phyloP scores from a whole-genome alignment of 2,797 vertebrate genomes.

The Peromyscus melanophrys region DNA sequence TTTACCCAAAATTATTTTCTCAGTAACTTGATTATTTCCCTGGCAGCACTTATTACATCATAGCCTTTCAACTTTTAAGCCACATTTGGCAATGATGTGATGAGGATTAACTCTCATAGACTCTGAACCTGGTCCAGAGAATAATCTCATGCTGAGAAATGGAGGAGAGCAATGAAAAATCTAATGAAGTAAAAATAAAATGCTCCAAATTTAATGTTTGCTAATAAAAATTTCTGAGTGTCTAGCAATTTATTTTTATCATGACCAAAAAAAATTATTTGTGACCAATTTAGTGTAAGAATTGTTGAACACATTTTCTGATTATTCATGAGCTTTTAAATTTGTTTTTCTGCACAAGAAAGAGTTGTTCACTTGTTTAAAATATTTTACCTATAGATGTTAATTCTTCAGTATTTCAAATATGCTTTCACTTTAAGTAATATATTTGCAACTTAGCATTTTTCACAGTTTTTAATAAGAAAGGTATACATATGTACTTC shows the following conservation, averaged over 20 bases:
- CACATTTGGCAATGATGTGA: conserved; percentile 45
- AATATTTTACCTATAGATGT: conserved; percentile 47
- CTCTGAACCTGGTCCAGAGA: conserved; percentile 45
- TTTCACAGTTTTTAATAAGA: conserved; percentile 9
- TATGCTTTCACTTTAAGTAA: conserved; percentile 64
- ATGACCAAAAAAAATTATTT: conserved; percentile 26
- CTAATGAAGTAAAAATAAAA: conserved; percentile 60
- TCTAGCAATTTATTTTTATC: conserved; percentile 50
- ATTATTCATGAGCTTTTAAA: conserved; percentile 56
- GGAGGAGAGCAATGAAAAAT: conserved; percentile 12
- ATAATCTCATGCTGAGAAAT: conserved; percentile 50
- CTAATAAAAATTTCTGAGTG: conserved; percentile 36
- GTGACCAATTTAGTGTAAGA: conserved; percentile 47
- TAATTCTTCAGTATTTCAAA: conserved; percentile 60
- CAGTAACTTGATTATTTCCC: conserved; percentile 61
- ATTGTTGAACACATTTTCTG: conserved; percentile 43
- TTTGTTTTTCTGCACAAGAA: conserved; percentile 46
- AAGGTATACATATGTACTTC: neutral
- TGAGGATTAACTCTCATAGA: conserved; percentile 3
- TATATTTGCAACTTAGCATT: conserved; percentile 3
- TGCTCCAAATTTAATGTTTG: neutral
- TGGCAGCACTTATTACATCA: conserved; percentile 25
- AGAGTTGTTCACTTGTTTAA: conserved; percentile 49
- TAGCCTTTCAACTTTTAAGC: conserved; percentile 58
- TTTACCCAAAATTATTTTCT: conserved; percentile 38